These are phyloP conservation scores for Antennarius maculatus DNA, from an alignment of 2,797 vertebrate species.

Conservation along the genomic window DNA sequence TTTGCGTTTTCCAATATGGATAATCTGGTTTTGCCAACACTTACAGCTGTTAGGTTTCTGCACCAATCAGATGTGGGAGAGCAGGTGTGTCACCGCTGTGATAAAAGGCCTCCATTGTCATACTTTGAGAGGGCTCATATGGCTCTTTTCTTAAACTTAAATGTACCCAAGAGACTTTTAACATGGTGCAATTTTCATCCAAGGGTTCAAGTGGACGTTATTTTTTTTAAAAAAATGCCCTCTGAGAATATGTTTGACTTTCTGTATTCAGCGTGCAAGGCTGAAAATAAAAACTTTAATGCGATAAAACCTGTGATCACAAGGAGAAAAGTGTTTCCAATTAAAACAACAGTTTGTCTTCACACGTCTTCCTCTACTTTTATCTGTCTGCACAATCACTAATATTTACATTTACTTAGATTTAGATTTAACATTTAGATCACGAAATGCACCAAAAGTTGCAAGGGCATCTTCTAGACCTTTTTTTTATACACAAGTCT, in stretches of 20 bases:
- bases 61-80: conserved; percentile 44
- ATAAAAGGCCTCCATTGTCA: conserved; percentile 44
- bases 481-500: not conserved
- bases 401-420: too few relatives aligned
- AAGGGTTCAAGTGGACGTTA: not conserved
- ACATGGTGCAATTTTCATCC: conserved; percentile 1
- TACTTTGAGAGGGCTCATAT: conserved; percentile 21
- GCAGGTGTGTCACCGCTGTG: conserved; percentile 33
- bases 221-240: conserved; percentile 5
- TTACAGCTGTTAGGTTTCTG: conserved; percentile 36
- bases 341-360: not conserved
- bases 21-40: conserved; percentile 18
- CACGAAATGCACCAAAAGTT: not conserved
- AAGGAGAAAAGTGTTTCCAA: not conserved
- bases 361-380: not conserved
- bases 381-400: not conserved
- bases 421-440: not conserved
- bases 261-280: not conserved
- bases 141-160: conserved; percentile 6
- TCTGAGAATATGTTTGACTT: not conserved
- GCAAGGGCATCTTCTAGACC: not conserved
- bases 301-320: not conserved
- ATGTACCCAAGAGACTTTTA: conserved; percentile 10
- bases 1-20: conserved; percentile 38
- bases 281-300: not conserved